Evolutionary conservation across 2,888 invertebrate species (phyloP).

Genomic region (Merodon equestris): DNA sequence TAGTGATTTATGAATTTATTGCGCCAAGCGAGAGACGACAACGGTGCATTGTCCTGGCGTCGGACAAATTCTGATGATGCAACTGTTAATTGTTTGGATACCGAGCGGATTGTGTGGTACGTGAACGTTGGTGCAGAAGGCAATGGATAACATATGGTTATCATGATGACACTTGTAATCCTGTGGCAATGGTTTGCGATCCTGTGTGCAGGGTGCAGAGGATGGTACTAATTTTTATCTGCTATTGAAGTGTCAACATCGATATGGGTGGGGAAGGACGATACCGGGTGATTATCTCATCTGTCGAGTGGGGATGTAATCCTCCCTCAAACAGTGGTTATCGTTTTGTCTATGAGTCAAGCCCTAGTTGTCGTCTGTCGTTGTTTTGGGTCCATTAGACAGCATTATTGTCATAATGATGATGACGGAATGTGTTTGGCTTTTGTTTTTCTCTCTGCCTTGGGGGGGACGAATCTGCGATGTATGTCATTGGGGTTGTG

Average conservation of each 20-base stretch:
- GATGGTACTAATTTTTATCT: constrained; percentile 57
- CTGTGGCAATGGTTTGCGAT: constrained; percentile 32
- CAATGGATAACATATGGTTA: constrained; percentile 53
- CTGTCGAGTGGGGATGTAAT: constrained; percentile 30
- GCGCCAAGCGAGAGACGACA: constrained; percentile 53
- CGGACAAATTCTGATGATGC: constrained; percentile 35
- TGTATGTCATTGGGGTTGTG: constrained; percentile 42
- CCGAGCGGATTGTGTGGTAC: constrained; percentile 1
- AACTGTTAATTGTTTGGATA: constrained; percentile 59
- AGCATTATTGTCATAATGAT: constrained; percentile 53
- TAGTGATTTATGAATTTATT: constrained; percentile 63
- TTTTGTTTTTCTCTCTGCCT: constrained; percentile 40
- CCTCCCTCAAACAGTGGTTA: not conserved
- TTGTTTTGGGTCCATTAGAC: constrained; percentile 49
- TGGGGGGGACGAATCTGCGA: too few species aligned
- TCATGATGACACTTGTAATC: constrained; percentile 55
- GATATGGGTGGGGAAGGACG: constrained; percentile 13
- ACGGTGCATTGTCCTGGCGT: constrained; percentile 44
- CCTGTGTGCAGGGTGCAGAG: constrained; percentile 1
- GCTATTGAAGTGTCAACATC: not conserved
- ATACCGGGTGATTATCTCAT: constrained; percentile 60
- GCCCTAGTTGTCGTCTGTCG: constrained; percentile 28
- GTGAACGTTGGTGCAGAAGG: constrained; percentile 11
- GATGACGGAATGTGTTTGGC: constrained; percentile 54
- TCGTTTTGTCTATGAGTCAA: not conserved